Conservation (phyloP, 1,140 invertebrate species). For the Macrocentrus cingulum region DNA sequence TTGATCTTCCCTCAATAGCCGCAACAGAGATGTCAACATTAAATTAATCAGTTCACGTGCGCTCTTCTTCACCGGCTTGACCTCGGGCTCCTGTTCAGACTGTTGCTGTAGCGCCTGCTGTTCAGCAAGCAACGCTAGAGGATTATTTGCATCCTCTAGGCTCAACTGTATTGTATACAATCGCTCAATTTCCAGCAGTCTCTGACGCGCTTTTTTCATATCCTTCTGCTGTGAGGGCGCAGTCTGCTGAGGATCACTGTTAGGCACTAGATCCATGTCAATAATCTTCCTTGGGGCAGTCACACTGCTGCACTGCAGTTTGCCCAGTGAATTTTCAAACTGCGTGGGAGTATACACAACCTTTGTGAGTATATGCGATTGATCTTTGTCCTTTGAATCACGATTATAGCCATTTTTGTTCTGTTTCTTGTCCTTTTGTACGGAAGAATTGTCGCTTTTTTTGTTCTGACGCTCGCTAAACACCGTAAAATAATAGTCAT, state of each 20-base stretch:
- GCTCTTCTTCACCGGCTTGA: constrained; percentile 64
- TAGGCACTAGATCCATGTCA: constrained; percentile 78
- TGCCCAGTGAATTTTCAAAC: constrained; percentile 90
- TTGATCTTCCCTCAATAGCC: constrained; percentile 65
- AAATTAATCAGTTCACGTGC: constrained; percentile 60
- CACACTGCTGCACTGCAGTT: constrained; percentile 84
- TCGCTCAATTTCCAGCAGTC: constrained; percentile 80
- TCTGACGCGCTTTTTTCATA: constrained; percentile 70
- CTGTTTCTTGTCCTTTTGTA: constrained; percentile 51
- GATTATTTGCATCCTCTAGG: constrained; percentile 74
- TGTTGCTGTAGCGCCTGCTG: constrained; percentile 59
- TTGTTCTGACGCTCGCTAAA: constrained; percentile 52
- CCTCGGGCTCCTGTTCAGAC: constrained; percentile 44
- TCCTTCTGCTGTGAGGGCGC: constrained; percentile 56
- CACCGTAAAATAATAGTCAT: constrained; percentile 83
- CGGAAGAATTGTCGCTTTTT: constrained; percentile 57
- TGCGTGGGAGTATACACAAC: constrained; percentile 75
- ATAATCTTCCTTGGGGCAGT: constrained; percentile 92
- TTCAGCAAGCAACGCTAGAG: constrained; percentile 65
- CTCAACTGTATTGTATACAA: constrained; percentile 70
- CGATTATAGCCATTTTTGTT: constrained; percentile 52
- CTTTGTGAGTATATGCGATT: constrained; percentile 57
- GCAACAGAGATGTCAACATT: constrained; percentile 45
- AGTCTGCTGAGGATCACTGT: constrained; percentile 58
- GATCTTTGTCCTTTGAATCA: constrained; percentile 53